A percentile compares a stretch with the other conserved stretches of the same genome.
These are phyloP conservation scores for Myoxocephalus aenaeus DNA, from an alignment of 2,797 vertebrate species.

Conservation along the genomic window DNA sequence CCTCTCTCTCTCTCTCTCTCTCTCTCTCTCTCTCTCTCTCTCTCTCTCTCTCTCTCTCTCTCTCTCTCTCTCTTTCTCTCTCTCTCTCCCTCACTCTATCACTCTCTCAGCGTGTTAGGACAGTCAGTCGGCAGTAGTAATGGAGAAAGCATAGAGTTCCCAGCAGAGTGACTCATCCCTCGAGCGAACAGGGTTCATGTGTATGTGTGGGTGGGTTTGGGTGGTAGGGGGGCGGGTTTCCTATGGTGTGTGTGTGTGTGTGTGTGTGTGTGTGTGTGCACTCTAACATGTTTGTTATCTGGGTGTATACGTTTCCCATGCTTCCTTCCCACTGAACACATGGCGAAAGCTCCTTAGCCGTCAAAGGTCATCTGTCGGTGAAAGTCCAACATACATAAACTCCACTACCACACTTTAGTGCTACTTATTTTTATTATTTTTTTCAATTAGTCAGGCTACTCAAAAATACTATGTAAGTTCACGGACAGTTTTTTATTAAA, in stretches of 20 bases:
- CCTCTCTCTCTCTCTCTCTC: neutral
- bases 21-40: constrained; percentile 10
- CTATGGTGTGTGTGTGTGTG: constrained; percentile 12
- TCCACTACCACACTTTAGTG: neutral
- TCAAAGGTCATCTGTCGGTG: constrained; percentile 53
- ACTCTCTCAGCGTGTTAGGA: constrained; percentile 25
- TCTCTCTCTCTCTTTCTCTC: neutral
- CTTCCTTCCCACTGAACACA: constrained; percentile 57
- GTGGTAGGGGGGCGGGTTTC: constrained; percentile 4
- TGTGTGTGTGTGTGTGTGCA: constrained; percentile 10
- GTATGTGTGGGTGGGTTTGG: constrained; percentile 21
- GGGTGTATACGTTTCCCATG: constrained; percentile 43
- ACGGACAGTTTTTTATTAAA: neutral
- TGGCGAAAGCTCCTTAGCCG: constrained; percentile 20
- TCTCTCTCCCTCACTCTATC: constrained; percentile 14
- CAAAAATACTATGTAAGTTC: neutral
- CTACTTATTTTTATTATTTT: too few relatives aligned
- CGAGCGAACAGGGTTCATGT: constrained; percentile 55
- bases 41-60: constrained; percentile 10
- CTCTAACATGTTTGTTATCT: constrained; percentile 48
- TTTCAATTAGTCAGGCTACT: neutral
- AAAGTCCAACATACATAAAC: constrained; percentile 35
- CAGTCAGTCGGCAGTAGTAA: constrained; percentile 66
- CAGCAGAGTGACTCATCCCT: constrained; percentile 78
- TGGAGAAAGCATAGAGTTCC: constrained; percentile 77